These are phyloP conservation scores for Colinus virginianus DNA, from an alignment of 2,113 vertebrate species.

Conservation along the genomic window DNA sequence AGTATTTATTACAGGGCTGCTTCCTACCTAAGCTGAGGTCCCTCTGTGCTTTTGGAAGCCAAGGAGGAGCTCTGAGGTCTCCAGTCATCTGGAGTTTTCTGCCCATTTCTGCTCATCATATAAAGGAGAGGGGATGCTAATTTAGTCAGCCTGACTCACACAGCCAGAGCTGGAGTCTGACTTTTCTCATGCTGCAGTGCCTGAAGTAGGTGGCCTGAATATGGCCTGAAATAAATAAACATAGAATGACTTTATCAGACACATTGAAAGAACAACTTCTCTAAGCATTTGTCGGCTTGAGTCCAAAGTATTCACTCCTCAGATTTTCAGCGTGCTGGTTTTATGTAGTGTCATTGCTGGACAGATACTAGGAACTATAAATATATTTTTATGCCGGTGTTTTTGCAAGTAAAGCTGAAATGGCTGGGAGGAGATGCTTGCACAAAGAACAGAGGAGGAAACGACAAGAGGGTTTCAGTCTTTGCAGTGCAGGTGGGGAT, in stretches of 20 bases:
- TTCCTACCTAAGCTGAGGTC: background rate
- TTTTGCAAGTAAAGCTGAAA: conserved; percentile 53
- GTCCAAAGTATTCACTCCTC: conserved; percentile 46
- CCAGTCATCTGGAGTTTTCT: background rate
- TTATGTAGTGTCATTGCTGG: conserved; percentile 70
- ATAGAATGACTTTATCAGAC: conserved; percentile 62
- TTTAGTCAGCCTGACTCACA: background rate
- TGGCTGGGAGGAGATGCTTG: conserved; percentile 5
- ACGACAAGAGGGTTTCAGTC: conserved; percentile 20
- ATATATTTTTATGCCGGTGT: conserved; percentile 50
- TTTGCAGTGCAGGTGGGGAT: background rate
- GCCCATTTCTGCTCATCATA: background rate
- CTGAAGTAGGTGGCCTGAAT: conserved; percentile 65
- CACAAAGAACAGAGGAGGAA: conserved; percentile 42
- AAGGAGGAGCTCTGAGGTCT: background rate
- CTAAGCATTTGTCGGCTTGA: conserved; percentile 27
- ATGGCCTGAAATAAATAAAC: conserved; percentile 45
- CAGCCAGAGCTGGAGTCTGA: background rate
- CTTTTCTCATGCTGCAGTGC: background rate
- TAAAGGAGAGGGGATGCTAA: background rate
- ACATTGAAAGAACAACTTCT: conserved; percentile 54
- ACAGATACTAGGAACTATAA: conserved; percentile 37
- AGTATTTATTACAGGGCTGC: conserved; percentile 10
- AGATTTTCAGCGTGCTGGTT: conserved; percentile 51
- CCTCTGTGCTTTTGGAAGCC: background rate